Base-by-base conservation (phyloP, 2,888 invertebrate species). In the Plagiodera versicolora region DNA sequence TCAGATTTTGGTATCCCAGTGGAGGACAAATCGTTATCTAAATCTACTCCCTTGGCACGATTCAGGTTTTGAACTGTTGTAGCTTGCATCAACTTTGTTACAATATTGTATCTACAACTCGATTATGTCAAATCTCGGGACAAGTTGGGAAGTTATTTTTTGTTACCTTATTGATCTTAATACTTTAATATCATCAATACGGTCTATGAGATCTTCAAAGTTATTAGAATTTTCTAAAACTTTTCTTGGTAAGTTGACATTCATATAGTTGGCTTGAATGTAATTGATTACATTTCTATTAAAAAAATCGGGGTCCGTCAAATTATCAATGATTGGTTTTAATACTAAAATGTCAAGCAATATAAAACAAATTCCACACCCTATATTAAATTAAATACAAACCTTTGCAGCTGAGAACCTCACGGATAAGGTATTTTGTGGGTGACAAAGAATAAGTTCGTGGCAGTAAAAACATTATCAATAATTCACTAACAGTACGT, bases 11-110 rank as follows among this genome's bases (percentile, higher is more conserved):
- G 81, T 68, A 88, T 73, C 54, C 84, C 85, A 47, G 82, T 79
- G n/a, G 83, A 82, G 47, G 80, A 75, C n/a, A 84, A 80, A 52
- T 85, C 85, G 49, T 83, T 83, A 67, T 91, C 91, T 44, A 86
- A 82, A 73, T 90, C 89, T 39, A 89, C 82, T 48, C 92, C 94
- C 82, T 92, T 91, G 5, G 92, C 89, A 70, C 93, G 85, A 80
- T 94, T 94, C 63, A 95, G 83, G 76, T 94, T 95, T 81, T 94
- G 93, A 67, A 94, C 85, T 1, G 94, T 93, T 14, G 95, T 94
- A 0, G 94, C 94, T 83, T 95, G 94, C 91, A 95, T 94, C 70
- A 95, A 90, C 83, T 95, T 95, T 47, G 91, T 92, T 4, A 95
- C 91, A 68, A 95, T 93, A 72, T 92, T 92, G 72, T 90, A 91